These are phyloP conservation scores for Vollenhovia emeryi DNA, from an alignment of 1,140 invertebrate species.

Conservation along the genomic window DNA sequence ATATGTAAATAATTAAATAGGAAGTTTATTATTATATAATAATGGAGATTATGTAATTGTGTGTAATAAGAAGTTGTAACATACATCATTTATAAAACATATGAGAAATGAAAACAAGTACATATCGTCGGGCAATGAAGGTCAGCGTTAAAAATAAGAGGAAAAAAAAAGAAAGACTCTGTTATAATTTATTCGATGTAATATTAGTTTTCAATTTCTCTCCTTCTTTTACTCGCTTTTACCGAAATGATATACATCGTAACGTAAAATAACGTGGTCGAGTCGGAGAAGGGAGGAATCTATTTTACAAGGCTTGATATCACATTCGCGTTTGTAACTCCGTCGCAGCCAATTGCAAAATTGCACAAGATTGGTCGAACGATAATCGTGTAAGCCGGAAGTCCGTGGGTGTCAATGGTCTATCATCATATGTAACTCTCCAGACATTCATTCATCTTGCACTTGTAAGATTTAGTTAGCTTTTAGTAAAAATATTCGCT, in stretches of 20 bases:
- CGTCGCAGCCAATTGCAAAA: slow-evolving; percentile 65
- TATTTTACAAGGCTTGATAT: slow-evolving; percentile 39
- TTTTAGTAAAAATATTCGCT: neutral
- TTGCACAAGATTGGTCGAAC: slow-evolving; percentile 59
- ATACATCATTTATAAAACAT: neutral
- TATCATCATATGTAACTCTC: slow-evolving; percentile 23
- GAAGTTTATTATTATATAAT: neutral
- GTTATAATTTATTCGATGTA: neutral
- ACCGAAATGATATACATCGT: neutral
- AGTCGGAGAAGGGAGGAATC: slow-evolving; percentile 18
- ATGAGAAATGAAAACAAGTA: neutral
- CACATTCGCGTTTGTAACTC: slow-evolving; percentile 24
- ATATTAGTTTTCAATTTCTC: neutral
- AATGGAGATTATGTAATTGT: neutral
- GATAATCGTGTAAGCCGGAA: slow-evolving; percentile 60
- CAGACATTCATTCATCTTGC: slow-evolving; percentile 4
- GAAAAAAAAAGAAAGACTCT: too few relatives aligned
- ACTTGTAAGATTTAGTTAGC: neutral
- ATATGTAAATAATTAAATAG: neutral
- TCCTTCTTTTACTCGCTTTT: neutral
- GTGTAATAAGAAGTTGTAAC: neutral
- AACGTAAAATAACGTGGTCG: neutral
- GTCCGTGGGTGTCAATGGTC: slow-evolving; percentile 63
- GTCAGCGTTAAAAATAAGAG: too few relatives aligned
- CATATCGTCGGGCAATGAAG: neutral